Evolutionary conservation across 2,888 invertebrate species (phyloP).

Genomic region (Lasiommata megera): DNA sequence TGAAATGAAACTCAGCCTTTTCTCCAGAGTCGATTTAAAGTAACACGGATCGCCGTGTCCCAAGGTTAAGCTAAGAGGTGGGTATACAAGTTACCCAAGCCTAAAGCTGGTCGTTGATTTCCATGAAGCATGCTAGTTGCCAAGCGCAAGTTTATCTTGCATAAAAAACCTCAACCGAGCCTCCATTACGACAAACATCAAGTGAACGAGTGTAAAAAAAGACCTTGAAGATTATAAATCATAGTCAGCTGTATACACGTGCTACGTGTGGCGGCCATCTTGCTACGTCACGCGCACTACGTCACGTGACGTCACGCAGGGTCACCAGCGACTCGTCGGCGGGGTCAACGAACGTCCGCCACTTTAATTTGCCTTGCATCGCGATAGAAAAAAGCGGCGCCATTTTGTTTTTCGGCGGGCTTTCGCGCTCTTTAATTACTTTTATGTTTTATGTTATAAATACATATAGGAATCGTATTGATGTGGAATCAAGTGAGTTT

Average conservation of each 20-base stretch:
- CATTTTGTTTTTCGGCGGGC: slow-evolving; percentile 51
- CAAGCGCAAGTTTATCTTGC: not conserved
- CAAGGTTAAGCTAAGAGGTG: too few species aligned
- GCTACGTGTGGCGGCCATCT: slow-evolving; percentile 47
- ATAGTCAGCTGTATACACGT: slow-evolving; percentile 41
- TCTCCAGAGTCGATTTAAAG: too few species aligned
- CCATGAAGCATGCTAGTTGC: not conserved
- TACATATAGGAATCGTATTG: too few species aligned
- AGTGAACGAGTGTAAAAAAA: slow-evolving; percentile 38
- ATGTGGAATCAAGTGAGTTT: not conserved
- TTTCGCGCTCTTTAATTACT: slow-evolving; percentile 33
- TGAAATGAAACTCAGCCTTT: too few species aligned
- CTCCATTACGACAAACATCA: slow-evolving; percentile 27
- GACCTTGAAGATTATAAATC: slow-evolving; percentile 43
- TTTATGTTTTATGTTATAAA: not conserved
- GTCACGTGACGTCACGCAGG: slow-evolving; percentile 54
- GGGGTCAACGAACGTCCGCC: slow-evolving; percentile 74
- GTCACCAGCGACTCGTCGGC: slow-evolving; percentile 45
- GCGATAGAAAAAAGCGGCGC: slow-evolving; percentile 50
- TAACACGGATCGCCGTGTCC: too few species aligned
- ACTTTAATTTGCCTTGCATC: slow-evolving; percentile 71
- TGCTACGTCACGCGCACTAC: slow-evolving; percentile 58
- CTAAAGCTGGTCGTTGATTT: too few species aligned
- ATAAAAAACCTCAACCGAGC: not conserved
- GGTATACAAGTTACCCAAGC: too few species aligned